Evolutionary conservation across 2,888 invertebrate species (phyloP).

Genomic region (Coremacera marginata): DNA sequence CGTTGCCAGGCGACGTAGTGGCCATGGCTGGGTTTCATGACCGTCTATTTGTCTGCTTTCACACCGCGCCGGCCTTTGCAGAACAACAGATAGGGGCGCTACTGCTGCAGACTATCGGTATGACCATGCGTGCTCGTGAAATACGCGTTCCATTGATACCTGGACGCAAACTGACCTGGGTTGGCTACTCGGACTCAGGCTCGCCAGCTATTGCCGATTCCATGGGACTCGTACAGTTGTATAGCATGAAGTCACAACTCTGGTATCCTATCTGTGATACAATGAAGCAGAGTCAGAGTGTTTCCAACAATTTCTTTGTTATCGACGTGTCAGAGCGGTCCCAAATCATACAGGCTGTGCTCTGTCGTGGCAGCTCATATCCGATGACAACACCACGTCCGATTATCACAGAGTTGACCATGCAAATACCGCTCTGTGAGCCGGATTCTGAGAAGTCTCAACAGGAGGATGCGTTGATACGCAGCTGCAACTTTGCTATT

Average conservation of each 20-base stretch:
- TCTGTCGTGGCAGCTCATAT: constrained; percentile 90
- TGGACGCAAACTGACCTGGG: constrained; percentile 77
- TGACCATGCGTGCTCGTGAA: constrained; percentile 70
- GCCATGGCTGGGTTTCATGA: constrained; percentile 75
- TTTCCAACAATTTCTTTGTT: constrained; percentile 81
- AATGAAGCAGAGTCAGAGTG: constrained; percentile 76
- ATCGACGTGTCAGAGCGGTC: constrained; percentile 83
- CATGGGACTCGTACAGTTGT: constrained; percentile 80
- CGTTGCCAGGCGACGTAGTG: constrained; percentile 81
- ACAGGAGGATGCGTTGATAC: constrained; percentile 81
- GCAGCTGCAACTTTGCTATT: constrained; percentile 74
- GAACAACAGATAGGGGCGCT: constrained; percentile 73
- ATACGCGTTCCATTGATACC: constrained; percentile 78
- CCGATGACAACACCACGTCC: constrained; percentile 91
- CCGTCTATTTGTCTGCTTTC: constrained; percentile 77
- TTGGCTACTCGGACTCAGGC: constrained; percentile 85
- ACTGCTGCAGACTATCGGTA: constrained; percentile 71
- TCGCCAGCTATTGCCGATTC: constrained; percentile 84
- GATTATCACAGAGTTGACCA: constrained; percentile 80
- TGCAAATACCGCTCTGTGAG: constrained; percentile 85
- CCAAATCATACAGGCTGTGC: constrained; percentile 83
- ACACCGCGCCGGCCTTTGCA: constrained; percentile 70
- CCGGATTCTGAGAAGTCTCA: constrained; percentile 82
- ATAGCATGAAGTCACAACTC: constrained; percentile 76
- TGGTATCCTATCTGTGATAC: constrained; percentile 90